phyloP scores from a whole-genome alignment of 2,113 vertebrate genomes.

The human (Homo sapiens) region GRCh38 chr4:8896501-8897000 shows the following conservation, averaged over 20 bases:
- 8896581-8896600: rapidly evolving
- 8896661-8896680: rapidly evolving
- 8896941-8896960: background rate
- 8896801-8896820: rapidly evolving
- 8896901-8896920: background rate
- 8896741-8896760: background rate
- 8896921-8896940: conserved; percentile 20
- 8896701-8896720: background rate
- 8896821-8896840: rapidly evolving
- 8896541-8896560: rapidly evolving
- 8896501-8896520: rapidly evolving
- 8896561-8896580: rapidly evolving
- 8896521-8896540: background rate
- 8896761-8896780: rapidly evolving
- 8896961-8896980: background rate
- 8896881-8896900: background rate
- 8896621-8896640: no score
- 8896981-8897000: conserved; percentile 43
- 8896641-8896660: background rate
- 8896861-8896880: rapidly evolving
- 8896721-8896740: background rate
- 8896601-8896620: background rate
- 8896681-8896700: background rate
- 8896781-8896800: rapidly evolving
- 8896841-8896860: background rate